Conservation (phyloP, 2,888 invertebrate genomes). For the Sinohyriopsis cumingii region DNA sequence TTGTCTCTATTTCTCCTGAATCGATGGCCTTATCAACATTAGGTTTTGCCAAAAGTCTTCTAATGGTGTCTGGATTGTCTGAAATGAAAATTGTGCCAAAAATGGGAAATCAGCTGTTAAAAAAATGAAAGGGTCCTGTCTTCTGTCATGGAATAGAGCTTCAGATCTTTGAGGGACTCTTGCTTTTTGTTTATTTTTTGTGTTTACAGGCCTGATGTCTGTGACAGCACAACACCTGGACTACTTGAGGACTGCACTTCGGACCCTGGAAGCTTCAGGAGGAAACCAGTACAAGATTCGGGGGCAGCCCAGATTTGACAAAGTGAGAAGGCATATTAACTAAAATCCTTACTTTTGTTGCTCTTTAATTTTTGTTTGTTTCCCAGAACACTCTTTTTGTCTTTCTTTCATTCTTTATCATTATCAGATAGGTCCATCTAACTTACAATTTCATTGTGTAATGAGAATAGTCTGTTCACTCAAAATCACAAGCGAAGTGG, state of each 20-base stretch:
- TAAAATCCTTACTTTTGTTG: not conserved
- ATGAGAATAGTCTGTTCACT: too few species aligned
- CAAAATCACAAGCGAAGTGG: too few species aligned
- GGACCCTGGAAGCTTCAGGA: slow-evolving; percentile 57
- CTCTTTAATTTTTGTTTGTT: not conserved
- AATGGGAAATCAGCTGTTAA: too few species aligned
- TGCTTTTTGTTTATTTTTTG: not conserved
- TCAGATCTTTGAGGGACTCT: not conserved
- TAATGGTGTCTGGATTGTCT: too few species aligned
- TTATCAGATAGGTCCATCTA: too few species aligned
- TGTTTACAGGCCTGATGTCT: slow-evolving; percentile 64
- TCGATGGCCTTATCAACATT: too few species aligned
- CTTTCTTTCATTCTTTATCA: not conserved
- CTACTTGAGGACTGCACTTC: slow-evolving; percentile 62
- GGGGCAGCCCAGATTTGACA: slow-evolving; percentile 66
- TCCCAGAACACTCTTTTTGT: not conserved
- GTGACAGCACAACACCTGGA: slow-evolving; percentile 68
- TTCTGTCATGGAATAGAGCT: too few species aligned
- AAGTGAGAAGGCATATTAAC: slow-evolving; percentile 44
- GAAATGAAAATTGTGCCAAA: too few species aligned
- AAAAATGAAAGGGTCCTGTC: too few species aligned
- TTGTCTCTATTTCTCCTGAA: too few species aligned
- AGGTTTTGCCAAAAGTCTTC: too few species aligned
- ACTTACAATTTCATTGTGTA: too few species aligned
- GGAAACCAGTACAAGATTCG: slow-evolving; percentile 67